phyloP scores from a whole-genome alignment of 2,888 invertebrate genomes.

The Malacosoma neustria region DNA sequence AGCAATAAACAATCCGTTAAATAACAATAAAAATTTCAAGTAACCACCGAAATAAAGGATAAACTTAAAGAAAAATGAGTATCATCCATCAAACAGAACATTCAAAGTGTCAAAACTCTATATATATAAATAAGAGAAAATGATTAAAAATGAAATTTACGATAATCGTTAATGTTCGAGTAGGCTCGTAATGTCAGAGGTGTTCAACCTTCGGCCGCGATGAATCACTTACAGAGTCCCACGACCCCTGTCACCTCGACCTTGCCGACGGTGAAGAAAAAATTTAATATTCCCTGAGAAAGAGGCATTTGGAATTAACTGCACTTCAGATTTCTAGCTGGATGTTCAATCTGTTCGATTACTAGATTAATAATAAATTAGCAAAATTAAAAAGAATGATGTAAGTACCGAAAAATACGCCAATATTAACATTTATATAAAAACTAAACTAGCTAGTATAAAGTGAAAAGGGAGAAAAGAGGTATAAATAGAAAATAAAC shows the following conservation, averaged over 20 bases:
- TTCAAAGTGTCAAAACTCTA: background rate
- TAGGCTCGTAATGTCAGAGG: constrained; percentile 44
- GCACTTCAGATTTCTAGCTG: too few species aligned
- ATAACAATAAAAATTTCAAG: background rate
- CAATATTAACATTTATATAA: too few species aligned
- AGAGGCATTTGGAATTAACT: background rate
- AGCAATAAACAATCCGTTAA: background rate
- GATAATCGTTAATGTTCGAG: constrained; percentile 14
- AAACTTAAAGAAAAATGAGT: background rate
- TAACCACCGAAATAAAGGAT: background rate
- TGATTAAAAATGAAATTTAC: background rate
- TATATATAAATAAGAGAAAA: background rate
- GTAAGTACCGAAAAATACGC: too few species aligned
- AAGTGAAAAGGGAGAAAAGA: too few species aligned
- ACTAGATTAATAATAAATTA: too few species aligned
- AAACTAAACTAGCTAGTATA: too few species aligned
- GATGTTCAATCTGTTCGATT: too few species aligned
- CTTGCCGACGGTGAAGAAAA: constrained; percentile 5
- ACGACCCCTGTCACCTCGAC: constrained; percentile 39
- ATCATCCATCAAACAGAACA: background rate
- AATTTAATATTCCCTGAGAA: background rate
- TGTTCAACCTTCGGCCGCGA: constrained; percentile 46
- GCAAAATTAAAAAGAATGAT: too few species aligned
- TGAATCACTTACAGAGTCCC: constrained; percentile 46
- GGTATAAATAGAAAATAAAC: too few species aligned